A percentile compares a stretch with the other conserved stretches of the same genome.
phyloP scores from a whole-genome alignment of 1,140 invertebrate species.

The Drosophila malerkotliana region DNA sequence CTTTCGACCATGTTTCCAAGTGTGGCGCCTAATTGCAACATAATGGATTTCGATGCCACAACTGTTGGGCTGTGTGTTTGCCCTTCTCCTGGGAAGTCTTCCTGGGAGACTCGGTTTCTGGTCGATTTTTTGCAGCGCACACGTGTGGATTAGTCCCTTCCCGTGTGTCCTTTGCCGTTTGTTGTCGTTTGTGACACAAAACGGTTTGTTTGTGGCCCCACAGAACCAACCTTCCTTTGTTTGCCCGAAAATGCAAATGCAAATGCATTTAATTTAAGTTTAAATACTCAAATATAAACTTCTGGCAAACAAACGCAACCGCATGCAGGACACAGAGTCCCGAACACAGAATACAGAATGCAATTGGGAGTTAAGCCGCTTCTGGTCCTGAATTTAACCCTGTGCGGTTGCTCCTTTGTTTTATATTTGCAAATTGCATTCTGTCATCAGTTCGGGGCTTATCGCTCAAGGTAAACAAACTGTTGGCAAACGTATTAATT shows the following conservation, averaged over 20 bases:
- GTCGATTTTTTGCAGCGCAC: conserved; percentile 45
- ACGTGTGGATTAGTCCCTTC: conserved; percentile 26
- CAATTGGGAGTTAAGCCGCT: conserved; percentile 49
- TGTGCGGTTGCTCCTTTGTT: conserved; percentile 47
- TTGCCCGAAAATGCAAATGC: conserved; percentile 78
- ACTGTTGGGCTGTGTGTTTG: conserved; percentile 8
- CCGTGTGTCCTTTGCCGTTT: neutral
- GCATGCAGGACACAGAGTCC: conserved; percentile 15
- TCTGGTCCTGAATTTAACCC: conserved; percentile 37
- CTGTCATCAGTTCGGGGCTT: conserved; percentile 66
- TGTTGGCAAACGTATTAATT: conserved; percentile 73
- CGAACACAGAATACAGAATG: neutral
- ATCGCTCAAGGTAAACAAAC: conserved; percentile 69
- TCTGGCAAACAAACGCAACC: conserved; percentile 75
- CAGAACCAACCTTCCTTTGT: conserved; percentile 52
- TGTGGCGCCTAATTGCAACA: conserved; percentile 78
- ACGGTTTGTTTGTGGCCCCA: conserved; percentile 70
- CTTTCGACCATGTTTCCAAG: conserved; percentile 44
- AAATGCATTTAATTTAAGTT: conserved; percentile 82
- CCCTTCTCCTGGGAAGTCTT: neutral
- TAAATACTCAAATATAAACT: conserved; percentile 82
- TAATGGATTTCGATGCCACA: conserved; percentile 79
- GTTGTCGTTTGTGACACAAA: conserved; percentile 67
- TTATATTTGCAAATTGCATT: conserved; percentile 72
- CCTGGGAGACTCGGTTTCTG: conserved; percentile 16